Base-by-base conservation (phyloP, 2,888 invertebrate genomes). In the Pristionchus maxplancki region DNA sequence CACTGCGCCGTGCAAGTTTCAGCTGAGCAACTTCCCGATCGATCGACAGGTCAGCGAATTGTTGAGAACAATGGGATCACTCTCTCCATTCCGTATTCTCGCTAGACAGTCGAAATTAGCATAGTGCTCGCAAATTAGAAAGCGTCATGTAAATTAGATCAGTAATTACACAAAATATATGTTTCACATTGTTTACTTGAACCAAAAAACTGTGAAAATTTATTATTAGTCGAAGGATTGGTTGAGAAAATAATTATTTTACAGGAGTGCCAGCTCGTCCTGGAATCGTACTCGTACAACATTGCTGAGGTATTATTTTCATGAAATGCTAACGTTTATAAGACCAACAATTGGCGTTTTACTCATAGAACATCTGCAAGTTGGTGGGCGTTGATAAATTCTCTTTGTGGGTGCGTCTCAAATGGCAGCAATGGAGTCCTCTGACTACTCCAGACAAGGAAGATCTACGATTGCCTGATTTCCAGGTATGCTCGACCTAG, bases 231-330 rank as follows among this genome's bases (percentile, higher is more conserved):
- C 5, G 15, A 28, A 34, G 2, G 15, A n/a, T 67, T 67, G 28
- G 9, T 37, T 71, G 71, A 17, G 8, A 34, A 37, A 78, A 24
- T 20, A 0, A 5, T 40, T 8, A 9, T 37, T 0, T 67, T 85
- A 1, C 89, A 91, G 90, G 93, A 94, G 89, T 94, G 94, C 89
- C 91, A 92, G 44, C 90, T 94, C 40, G 91, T 94, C n/a, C 94
- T 94, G 87, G 94, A 94, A 67, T 93, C 93, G 15, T 94, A 94
- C 88, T 93, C 93, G 24, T 94, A 94, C 88, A 94, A 94, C 89
- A 92, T 93, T 37, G 94, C 94, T 44, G 93, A 93, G 89, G 93
- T 93, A 44, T 13, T 58, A 11, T 58, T 13, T 17, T 58, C 17
- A n/a, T n/a, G n/a, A n/a, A n/a, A n/a, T n/a, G n/a, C n/a, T n/a